Evolutionary conservation across 2,797 vertebrate species (phyloP).

Genomic region (Eremophila alpestris): DNA sequence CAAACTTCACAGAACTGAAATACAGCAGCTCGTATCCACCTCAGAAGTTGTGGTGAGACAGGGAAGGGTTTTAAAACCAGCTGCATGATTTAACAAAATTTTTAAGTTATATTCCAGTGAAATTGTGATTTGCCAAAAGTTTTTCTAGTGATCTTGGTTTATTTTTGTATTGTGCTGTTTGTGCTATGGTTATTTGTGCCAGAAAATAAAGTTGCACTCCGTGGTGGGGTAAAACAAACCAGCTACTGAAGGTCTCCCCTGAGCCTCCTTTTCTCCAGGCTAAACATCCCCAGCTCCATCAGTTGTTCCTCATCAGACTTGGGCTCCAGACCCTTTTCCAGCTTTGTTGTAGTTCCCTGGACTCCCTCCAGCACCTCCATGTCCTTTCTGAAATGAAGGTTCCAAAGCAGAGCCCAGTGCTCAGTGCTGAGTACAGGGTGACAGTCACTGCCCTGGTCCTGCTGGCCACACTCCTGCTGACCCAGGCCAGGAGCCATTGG

Average conservation of each 20-base stretch:
- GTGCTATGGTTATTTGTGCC: neutral
- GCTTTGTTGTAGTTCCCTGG: neutral
- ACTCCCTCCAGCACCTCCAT: neutral
- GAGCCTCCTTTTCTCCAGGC: neutral
- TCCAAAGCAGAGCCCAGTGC: neutral
- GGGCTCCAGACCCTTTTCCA: neutral
- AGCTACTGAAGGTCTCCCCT: neutral
- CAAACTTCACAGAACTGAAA: conserved; percentile 81
- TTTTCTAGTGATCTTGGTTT: neutral
- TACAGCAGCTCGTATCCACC: conserved; percentile 84
- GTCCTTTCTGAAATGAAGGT: neutral
- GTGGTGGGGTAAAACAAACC: neutral
- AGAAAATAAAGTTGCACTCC: neutral
- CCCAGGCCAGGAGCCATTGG: neutral
- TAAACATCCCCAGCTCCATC: neutral
- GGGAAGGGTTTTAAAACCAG: neutral
- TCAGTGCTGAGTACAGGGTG: neutral
- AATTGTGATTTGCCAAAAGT: neutral
- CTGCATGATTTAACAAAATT: neutral
- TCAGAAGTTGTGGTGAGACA: conserved; percentile 86
- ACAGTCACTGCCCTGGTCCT: accelerated
- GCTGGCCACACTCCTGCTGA: accelerated
- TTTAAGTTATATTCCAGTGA: neutral
- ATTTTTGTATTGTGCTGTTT: neutral
- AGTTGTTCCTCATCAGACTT: neutral